These are phyloP conservation scores for Megalopta genalis DNA, from an alignment of 1,140 invertebrate species.

Conservation along the genomic window DNA sequence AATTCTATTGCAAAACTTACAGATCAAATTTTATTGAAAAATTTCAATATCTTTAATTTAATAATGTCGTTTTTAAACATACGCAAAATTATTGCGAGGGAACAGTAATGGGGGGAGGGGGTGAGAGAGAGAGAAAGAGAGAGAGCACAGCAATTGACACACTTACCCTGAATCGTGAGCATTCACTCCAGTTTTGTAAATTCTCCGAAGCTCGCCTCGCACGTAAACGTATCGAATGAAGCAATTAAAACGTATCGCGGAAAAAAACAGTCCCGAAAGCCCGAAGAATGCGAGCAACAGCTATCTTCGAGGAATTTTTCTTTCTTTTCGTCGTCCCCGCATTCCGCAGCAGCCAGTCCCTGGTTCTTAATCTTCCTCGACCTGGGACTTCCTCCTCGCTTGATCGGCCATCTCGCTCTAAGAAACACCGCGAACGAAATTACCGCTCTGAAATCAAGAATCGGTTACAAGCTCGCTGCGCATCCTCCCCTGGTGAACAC, in stretches of 20 bases:
- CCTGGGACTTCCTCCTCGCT: background rate
- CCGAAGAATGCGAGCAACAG: background rate
- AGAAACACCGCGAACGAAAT: background rate
- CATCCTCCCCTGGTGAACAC: constrained; percentile 14
- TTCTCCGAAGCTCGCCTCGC: too few species aligned
- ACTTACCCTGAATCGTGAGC: too few species aligned
- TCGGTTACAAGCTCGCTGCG: background rate
- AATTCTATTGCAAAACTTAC: too few species aligned
- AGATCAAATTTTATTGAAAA: too few species aligned
- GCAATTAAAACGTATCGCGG: background rate
- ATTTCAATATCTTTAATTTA: too few species aligned
- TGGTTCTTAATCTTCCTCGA: background rate
- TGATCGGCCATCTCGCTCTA: background rate
- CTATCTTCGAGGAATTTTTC: constrained; percentile 1
- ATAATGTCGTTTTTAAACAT: too few species aligned
- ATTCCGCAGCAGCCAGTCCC: background rate
- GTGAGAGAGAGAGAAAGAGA: too few species aligned
- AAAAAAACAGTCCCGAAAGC: background rate
- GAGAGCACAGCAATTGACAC: too few species aligned
- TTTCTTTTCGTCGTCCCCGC: background rate
- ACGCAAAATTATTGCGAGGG: too few species aligned
- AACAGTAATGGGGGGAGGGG: too few species aligned
- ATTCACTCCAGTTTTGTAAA: too few species aligned
- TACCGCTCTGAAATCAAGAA: constrained; percentile 17
- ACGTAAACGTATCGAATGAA: background rate